A percentile compares a stretch with the other conserved stretches of the same genome.
phyloP scores from a whole-genome alignment of 2,113 vertebrate genomes.

The Sapajus apella region DNA sequence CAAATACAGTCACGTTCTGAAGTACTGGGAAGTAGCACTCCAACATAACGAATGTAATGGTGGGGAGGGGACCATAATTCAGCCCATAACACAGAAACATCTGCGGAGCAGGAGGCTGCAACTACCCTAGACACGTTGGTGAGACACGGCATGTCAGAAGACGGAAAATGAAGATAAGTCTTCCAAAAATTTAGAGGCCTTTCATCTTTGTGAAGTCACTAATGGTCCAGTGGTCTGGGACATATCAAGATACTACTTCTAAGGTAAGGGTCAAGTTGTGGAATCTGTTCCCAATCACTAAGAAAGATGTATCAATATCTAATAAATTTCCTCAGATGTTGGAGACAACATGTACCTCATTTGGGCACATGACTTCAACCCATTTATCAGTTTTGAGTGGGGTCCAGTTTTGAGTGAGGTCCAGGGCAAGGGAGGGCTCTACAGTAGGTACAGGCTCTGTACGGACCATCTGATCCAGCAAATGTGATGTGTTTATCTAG shows the following conservation, averaged over 20 bases:
- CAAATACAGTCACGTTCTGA: background rate
- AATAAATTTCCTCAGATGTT: background rate
- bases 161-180: background rate
- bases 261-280: background rate
- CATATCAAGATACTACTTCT: background rate
- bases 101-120: background rate
- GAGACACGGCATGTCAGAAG: background rate
- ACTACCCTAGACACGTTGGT: background rate
- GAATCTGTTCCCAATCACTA: background rate
- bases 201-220: background rate
- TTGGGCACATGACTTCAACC: background rate
- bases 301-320: background rate
- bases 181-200: background rate
- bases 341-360: background rate
- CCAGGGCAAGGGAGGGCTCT: background rate
- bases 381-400: background rate
- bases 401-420: background rate
- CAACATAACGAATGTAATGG: too few species aligned
- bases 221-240: background rate
- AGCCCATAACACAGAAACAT: background rate
- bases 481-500: background rate
- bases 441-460: background rate
- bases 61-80: rapidly evolving
- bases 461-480: too few species aligned
- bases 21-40: background rate